Base-by-base conservation (phyloP, 2,797 vertebrate species). In the Oreochromis mossambicus region DNA sequence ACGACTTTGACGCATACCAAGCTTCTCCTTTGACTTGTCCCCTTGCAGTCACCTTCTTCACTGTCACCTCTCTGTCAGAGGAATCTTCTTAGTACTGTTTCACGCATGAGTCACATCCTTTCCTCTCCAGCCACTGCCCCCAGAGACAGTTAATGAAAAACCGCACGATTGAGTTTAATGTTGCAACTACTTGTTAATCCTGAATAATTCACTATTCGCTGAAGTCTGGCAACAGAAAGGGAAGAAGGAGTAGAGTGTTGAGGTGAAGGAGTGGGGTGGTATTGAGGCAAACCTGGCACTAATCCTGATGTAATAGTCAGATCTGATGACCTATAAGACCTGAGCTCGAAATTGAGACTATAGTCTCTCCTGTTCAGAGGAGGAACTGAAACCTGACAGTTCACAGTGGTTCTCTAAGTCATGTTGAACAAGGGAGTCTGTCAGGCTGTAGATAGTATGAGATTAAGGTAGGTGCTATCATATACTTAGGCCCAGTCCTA, bases 171-270 rank as follows among this genome's bases (percentile, higher is more conserved):
- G 90, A 89, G 90, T 91, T 92, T 88, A 88, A 88, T 61, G 63
- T 94, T 91, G 89, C 83, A 63, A 89, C 88, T 92, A 88, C 92
- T 94, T 96, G 95, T 96, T 95, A 89, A 80, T 78, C 77, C 91
- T 96, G 86, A 95, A 95, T 95, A 81, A 96, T 96, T 96, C 83
- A 95, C 87, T 14, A 77, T 91, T 83, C 24, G 32, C 73, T 63
- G 86, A 91, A 83, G 88, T 88, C 85, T 79, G 86, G 73, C 79
- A 79, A 75, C 24, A 78, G 6, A 48, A 38, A 50, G 4, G 46
- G 56, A 77, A 43, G 54, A 17, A 58, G 8, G 46, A 55, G 79
- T 21, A 54, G 78, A 7, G 43, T 75, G 26, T 75, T 75, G 70
- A 80, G 41, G 41, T n/a, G 24, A 78, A n/a, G 19, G 8, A 75